A percentile compares a stretch with the other conserved stretches of the same genome.
Evolutionary conservation across 2,113 vertebrate species (phyloP).

Genomic region (Rutilus rutilus): DNA sequence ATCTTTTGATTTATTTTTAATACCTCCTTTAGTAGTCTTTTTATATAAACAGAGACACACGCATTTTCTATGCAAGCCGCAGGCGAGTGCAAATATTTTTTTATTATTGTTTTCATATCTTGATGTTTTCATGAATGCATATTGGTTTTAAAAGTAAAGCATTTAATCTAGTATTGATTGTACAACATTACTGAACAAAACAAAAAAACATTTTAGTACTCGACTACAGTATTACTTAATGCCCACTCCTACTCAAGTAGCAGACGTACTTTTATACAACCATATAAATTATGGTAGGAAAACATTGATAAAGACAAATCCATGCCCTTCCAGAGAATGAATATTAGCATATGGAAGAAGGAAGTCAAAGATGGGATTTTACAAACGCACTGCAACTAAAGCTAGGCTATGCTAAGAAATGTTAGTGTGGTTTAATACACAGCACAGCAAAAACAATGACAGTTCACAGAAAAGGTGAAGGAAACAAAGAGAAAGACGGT

Average conservation of each 20-base stretch:
- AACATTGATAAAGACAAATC: not conserved
- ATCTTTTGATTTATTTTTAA: not conserved
- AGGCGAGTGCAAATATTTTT: not conserved
- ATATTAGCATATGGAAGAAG: not conserved
- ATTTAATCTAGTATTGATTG: not conserved
- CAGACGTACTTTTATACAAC: not conserved
- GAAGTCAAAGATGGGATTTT: not conserved
- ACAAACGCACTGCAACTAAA: not conserved
- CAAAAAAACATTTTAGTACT: not conserved
- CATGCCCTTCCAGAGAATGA: not conserved
- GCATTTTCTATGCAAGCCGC: not conserved
- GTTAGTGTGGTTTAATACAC: conserved; percentile 7
- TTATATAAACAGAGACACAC: not conserved
- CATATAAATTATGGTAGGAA: not conserved
- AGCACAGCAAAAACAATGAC: not conserved
- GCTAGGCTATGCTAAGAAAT: not conserved
- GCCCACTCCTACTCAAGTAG: not conserved
- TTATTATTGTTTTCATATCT: not conserved
- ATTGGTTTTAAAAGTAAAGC: not conserved
- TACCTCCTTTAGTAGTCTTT: not conserved
- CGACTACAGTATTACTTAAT: not conserved
- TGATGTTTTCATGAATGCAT: not conserved
- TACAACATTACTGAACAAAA: not conserved
- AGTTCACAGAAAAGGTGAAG: conserved; percentile 14
- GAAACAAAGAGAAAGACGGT: not conserved